Conservation (phyloP, 2,113 vertebrate species). For the Bufo gargarizans region DNA sequence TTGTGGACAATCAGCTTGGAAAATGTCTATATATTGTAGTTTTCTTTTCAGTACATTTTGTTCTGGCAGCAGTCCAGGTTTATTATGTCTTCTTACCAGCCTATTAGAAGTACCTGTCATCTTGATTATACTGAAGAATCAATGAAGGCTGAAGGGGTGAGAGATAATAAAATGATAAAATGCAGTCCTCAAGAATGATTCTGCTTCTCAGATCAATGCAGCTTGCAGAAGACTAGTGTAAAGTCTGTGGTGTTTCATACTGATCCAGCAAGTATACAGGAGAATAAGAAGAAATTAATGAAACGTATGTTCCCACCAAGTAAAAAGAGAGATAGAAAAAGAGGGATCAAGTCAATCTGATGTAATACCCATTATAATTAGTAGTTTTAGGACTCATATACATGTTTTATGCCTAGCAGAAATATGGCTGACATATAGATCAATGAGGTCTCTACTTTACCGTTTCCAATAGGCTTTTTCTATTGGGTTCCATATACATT, state of each 20-base stretch:
- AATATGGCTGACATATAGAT: not conserved
- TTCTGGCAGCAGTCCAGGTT: constrained; percentile 40
- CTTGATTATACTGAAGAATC: constrained; percentile 60
- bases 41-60: constrained; percentile 10
- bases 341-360: not conserved
- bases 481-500: too few relatives aligned
- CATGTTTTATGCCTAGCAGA: not conserved
- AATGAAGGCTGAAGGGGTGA: constrained; percentile 60
- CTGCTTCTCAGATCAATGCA: constrained; percentile 62
- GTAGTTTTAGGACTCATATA: not conserved
- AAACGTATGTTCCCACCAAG: not conserved
- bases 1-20: not conserved
- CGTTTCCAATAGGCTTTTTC: not conserved
- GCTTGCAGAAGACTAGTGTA: constrained; percentile 57
- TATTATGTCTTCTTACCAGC: constrained; percentile 51
- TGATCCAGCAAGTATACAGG: not conserved
- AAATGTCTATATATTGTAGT: not conserved
- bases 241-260: constrained; percentile 50
- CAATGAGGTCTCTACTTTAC: not conserved
- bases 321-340: not conserved
- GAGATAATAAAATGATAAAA: constrained; percentile 68
- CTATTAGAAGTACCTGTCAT: constrained; percentile 61
- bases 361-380: not conserved
- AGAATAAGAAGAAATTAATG: not conserved
- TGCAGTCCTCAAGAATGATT: constrained; percentile 59